Percentiles rank a stretch among this genome's conserved stretches.
These are phyloP conservation scores for Planiliza haematocheilus DNA, from an alignment of 2,113 vertebrate species.

Conservation along the genomic window DNA sequence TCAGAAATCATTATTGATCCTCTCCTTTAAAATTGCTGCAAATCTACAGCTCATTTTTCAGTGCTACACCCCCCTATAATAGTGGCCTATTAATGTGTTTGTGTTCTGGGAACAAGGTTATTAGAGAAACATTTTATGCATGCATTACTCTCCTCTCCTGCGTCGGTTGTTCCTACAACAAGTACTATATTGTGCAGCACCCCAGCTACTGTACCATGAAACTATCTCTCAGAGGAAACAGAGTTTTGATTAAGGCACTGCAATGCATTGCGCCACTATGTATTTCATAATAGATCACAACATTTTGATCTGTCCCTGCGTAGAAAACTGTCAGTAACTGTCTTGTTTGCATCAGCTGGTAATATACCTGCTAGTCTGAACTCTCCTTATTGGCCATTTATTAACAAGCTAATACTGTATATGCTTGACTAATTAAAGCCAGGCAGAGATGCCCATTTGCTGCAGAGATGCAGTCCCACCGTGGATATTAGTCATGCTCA, in stretches of 20 bases:
- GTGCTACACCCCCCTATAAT: conserved; percentile 55
- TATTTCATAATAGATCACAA: not conserved
- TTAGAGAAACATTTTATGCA: conserved; percentile 60
- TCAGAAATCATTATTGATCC: conserved; percentile 65
- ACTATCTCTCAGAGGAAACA: conserved; percentile 25
- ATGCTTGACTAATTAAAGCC: conserved; percentile 45
- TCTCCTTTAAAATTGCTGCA: conserved; percentile 46
- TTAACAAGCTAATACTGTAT: conserved; percentile 1
- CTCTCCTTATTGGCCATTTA: conserved; percentile 30
- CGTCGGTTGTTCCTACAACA: not conserved
- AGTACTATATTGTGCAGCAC: conserved; percentile 10
- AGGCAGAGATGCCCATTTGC: conserved; percentile 16
- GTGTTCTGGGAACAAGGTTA: conserved; percentile 61
- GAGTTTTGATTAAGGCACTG: conserved; percentile 6
- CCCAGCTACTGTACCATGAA: conserved; percentile 36
- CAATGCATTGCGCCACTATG: not conserved
- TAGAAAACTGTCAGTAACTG: not conserved
- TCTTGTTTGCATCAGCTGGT: not conserved
- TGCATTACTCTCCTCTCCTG: conserved; percentile 40
- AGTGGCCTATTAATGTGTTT: conserved; percentile 59
- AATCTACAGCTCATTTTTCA: conserved; percentile 53
- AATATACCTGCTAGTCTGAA: conserved; percentile 13
- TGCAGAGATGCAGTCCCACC: not conserved
- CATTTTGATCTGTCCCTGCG: not conserved
- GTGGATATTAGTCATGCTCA: conserved; percentile 36